These are phyloP conservation scores for Nebria ingens DNA, from an alignment of 1,140 invertebrate genomes.

Conservation along the genomic window DNA sequence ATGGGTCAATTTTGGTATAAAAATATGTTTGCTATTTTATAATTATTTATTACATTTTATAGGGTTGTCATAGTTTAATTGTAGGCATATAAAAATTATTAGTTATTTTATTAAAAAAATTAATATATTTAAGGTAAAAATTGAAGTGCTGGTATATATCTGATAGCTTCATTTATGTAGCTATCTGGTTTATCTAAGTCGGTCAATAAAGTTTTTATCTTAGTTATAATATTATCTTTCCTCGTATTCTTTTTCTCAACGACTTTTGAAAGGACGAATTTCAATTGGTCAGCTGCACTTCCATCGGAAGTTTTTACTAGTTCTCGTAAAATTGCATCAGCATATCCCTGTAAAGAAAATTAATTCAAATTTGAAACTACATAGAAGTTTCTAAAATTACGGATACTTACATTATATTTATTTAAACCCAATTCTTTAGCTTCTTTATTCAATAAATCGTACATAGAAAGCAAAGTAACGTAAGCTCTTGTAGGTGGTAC, in stretches of 20 bases:
- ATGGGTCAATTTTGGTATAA: not conserved
- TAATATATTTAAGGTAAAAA: constrained; percentile 22
- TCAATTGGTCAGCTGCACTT: constrained; percentile 39
- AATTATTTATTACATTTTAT: not conserved
- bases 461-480: constrained; percentile 39
- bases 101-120: no score
- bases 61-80: not conserved
- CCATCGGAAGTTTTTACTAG: constrained; percentile 37
- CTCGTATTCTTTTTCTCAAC: constrained; percentile 38
- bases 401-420: constrained; percentile 38
- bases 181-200: constrained; percentile 40
- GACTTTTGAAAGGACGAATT: constrained; percentile 38
- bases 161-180: constrained; percentile 37
- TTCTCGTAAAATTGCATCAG: constrained; percentile 35
- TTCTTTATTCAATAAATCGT: constrained; percentile 45
- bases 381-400: constrained; percentile 1
- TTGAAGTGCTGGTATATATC: constrained; percentile 32
- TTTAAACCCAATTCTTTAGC: constrained; percentile 41
- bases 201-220: constrained; percentile 37
- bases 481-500: constrained; percentile 31
- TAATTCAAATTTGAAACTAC: not conserved
- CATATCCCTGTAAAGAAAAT: constrained; percentile 39
- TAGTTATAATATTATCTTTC: constrained; percentile 39
- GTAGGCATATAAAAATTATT: not conserved
- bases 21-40: not conserved